These are phyloP conservation scores for Columba janthina DNA, from an alignment of 2,113 vertebrate genomes.

Conservation along the genomic window DNA sequence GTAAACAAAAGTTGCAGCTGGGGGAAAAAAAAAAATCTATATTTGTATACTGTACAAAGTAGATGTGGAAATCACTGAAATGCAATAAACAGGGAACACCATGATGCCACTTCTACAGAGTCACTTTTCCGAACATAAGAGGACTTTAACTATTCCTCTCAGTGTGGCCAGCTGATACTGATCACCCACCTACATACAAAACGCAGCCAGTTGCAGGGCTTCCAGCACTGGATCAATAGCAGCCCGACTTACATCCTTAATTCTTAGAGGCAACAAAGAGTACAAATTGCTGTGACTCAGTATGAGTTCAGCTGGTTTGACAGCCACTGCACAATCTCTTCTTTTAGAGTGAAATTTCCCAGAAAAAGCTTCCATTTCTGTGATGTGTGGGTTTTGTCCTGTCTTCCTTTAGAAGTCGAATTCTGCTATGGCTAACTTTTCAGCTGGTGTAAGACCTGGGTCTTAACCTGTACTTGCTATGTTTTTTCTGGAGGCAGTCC, in stretches of 20 bases:
- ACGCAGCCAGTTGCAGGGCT: not conserved
- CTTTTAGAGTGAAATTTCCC: conserved; percentile 29
- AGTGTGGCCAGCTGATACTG: conserved; percentile 44
- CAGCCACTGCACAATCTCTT: conserved; percentile 10
- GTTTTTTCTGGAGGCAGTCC: not conserved
- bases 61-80: conserved; percentile 32
- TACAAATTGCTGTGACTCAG: conserved; percentile 57
- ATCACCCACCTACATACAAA: conserved; percentile 42
- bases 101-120: conserved; percentile 43
- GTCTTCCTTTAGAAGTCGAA: not conserved
- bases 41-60: conserved; percentile 36
- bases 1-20: not conserved
- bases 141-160: conserved; percentile 46
- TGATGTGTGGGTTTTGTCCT: not conserved
- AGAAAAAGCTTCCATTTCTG: conserved; percentile 14
- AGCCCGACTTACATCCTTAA: conserved; percentile 41
- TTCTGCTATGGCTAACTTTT: not conserved
- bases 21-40: not conserved
- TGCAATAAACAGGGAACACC: conserved; percentile 24
- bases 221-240: conserved; percentile 56
- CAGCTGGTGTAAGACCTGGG: not conserved
- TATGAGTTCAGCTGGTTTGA: conserved; percentile 44
- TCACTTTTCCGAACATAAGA: conserved; percentile 51
- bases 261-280: conserved; percentile 52
- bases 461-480: not conserved